Base-by-base conservation (phyloP, 92 coral and sea anemone species). In the Epizoanthus scotinus region DNA sequence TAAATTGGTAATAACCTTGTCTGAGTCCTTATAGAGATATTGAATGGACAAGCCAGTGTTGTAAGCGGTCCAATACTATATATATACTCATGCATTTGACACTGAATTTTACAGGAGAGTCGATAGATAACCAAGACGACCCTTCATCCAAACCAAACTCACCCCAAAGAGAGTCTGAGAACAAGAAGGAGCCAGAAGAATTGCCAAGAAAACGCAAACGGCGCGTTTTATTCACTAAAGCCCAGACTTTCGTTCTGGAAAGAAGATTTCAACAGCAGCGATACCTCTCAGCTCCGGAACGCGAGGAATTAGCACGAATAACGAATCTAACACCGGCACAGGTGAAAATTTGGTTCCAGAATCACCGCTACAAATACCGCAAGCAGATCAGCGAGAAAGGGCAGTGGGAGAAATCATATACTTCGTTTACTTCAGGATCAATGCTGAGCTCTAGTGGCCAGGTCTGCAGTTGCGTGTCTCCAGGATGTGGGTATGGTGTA, bases 301-400 rank as follows among this genome's bases (percentile, higher is more conserved):
- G 99, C 25, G 99, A 96, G 64, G 98, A 96, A 63, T 83, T 96
- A 58, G 99, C 99, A 25, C 75, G 99, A 63, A 96, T 96, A 69
- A 94, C 94, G 36, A 91, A 94, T 57, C 83, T 96, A 31, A 96
- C 99, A 17, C 99, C 99, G 8, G 94, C 99, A 2, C 99, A 96
- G 84, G 99, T 96, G 26, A 96, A 96, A 83, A 96, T 96, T 31
- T 96, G 99, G 99, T 96, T 96, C 78, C 99, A 96, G 84, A 96
- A 96, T 64, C 99, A 96, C 85, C 93, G 99, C 66, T 96, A 96
- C 86, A 96, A 96, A 69, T 94, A 89, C 75, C 93, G 98, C 40
- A 89, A 94, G 84, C 99, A 96, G 83, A 93, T 96, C 83, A 92
- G 91, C 82, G 99, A 96, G 83, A 89, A 94, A 78, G 98, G 99